Evolutionary conservation across 1,140 invertebrate species (phyloP), one percentile per base, ranked within the genome.

Genomic region (Dinothrombium tinctorium): DNA sequence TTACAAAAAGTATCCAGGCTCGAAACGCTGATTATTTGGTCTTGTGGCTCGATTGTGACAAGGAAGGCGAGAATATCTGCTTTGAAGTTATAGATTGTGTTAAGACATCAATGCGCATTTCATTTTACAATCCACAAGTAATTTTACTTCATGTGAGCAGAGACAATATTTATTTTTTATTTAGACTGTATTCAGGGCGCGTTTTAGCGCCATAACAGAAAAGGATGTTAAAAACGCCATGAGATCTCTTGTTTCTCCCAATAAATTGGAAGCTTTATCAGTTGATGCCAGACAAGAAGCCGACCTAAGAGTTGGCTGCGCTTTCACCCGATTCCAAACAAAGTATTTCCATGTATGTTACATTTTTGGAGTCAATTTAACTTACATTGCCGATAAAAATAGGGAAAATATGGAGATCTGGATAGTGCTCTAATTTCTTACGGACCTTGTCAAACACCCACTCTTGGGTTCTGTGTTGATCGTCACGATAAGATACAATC

Each of bases 51-150:
- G 94, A 99, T 89, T 94, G 92, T 68, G 94, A 99, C 69, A 73
- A 92, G 64, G 94, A 99, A 70, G 94, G 94, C 41, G 94, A 99
- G 67, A 95, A 96, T 58, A 99, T 99, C 61, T 92, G 94, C 2
- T 94, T 74, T 69, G 90, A 99, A 69, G 29, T 41, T n/a, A 41
- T 79, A 44, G 64, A 71, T 53, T 62, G 65, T 47, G 66, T 66
- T 14, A 40, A 49, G 42, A 23, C 42, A 40, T 51, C 51, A 4
- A 65, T 67, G 64, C 59, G 54, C 38, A 42, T 48, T 9, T 46
- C 43, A 17, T 38, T 46, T 9, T 7, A 15, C 15, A 29, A 31
- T 28, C 33, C 41, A 11, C 47, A 44, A 22, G 31, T 38, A n/a
- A n/a, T n/a, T 21, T 82, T 95, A 4, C 98, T 92, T 54, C 65